phyloP scores from a whole-genome alignment of 2,113 vertebrate genomes.

The Chaetodon auriga region DNA sequence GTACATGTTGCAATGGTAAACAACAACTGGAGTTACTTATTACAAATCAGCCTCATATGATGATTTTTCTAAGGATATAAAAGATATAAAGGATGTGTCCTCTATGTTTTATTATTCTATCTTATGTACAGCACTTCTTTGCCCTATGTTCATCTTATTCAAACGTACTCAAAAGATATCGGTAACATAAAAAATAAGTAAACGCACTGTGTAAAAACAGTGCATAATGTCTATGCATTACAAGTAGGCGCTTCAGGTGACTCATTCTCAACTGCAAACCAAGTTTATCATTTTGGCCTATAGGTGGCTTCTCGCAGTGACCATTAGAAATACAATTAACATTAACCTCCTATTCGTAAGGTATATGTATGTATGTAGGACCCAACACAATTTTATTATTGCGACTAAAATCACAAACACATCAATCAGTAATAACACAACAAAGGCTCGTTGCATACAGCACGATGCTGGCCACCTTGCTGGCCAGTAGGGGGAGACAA shows the following conservation, averaged over 20 bases:
- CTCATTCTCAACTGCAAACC: slow-evolving; percentile 13
- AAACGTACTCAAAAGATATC: not conserved
- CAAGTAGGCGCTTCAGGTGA: slow-evolving; percentile 22
- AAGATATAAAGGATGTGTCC: not conserved
- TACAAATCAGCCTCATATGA: not conserved
- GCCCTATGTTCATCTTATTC: not conserved
- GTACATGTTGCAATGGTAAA: too few species aligned
- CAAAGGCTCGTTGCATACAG: not conserved
- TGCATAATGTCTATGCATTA: not conserved
- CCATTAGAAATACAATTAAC: not conserved
- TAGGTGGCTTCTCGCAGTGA: slow-evolving; percentile 5
- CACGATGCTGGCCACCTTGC: not conserved
- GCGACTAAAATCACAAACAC: not conserved
- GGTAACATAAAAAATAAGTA: not conserved
- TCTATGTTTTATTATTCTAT: not conserved
- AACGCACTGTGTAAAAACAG: not conserved
- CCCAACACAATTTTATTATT: not conserved
- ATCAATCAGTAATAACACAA: not conserved
- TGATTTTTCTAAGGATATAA: not conserved
- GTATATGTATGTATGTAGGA: not conserved
- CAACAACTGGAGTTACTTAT: too few species aligned
- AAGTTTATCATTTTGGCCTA: not conserved
- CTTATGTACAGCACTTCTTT: not conserved
- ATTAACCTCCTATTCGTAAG: too few species aligned
- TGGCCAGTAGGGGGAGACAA: slow-evolving; percentile 69